Base-by-base conservation (phyloP, 1,140 invertebrate genomes). In the Apis dorsata region DNA sequence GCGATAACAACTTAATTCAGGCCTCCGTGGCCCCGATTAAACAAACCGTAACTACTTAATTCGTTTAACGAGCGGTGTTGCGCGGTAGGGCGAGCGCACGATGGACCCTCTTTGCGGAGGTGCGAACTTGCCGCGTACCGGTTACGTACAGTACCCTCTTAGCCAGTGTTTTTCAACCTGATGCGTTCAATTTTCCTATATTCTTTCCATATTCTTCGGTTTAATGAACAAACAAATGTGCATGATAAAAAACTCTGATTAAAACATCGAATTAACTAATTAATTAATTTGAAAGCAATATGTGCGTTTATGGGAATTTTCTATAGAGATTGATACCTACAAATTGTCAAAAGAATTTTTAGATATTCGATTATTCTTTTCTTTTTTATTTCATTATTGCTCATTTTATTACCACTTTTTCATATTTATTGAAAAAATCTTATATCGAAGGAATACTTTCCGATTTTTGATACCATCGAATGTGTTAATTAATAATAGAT, bases 1-100 rank as follows among this genome's bases (percentile, higher is more conserved):
- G 81, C 88, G 88, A 88, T 92, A 93, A 93, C 91, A 91, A 93
- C 92, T 91, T 93, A 93, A 93, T 93, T 92, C 88, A 84, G 87
- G 88, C 90, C 89, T 91, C 85, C 82, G 89, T 90, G 83, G 74
- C 59, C 75, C 86, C 90, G 91, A 92, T 92, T 91, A 92, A 92
- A 92, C 92, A 92, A 92, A 91, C 81, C 88, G 88, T 92, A 91
- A 93, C 89, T 88, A 89, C 89, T 92, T 88, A 90, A 91, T 92
- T 90, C 85, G 74, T 68, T 81, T 90, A 92, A 92, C 84, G 87
- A 88, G 65, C 83, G 63, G 84, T 79, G 87, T 81, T 80, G 63
- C 84, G 85, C 73, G 83, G 76, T 83, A 85, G 79, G 86, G 73
- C 86, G 66, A 83, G 77, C 74, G 78, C 83, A 66, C 63, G 68